A percentile compares a stretch with the other conserved stretches of the same genome.
Evolutionary conservation across 2,113 vertebrate species (phyloP).

Genomic region (Gopherus evgoodei): DNA sequence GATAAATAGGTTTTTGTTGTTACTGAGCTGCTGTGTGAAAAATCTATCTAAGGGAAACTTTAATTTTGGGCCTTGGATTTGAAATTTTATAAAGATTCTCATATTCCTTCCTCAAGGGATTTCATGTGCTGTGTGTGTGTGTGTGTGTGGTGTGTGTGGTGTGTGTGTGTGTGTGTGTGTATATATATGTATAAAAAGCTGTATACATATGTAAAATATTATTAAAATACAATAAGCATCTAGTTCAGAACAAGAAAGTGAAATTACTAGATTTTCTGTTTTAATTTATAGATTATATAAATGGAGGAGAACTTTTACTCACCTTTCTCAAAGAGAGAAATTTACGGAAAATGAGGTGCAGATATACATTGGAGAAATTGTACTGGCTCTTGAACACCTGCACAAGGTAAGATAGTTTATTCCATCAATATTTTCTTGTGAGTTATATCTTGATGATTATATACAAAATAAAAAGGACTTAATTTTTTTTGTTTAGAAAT

Average conservation of each 20-base stretch:
- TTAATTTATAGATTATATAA: conserved; percentile 93
- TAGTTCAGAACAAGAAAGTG: not conserved
- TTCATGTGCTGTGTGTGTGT: not conserved
- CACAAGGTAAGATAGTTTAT: conserved; percentile 87
- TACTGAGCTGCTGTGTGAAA: not conserved
- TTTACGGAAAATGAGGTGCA: conserved; percentile 95
- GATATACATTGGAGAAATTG: conserved; percentile 95
- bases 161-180: not conserved
- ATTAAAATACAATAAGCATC: not conserved
- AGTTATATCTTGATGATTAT: not conserved
- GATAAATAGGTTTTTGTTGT: not conserved
- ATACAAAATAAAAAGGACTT: not conserved
- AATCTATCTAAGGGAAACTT: not conserved
- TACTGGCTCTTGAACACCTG: conserved; percentile 94
- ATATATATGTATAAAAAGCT: not conserved
- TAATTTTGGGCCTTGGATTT: not conserved
- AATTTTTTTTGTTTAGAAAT: not conserved
- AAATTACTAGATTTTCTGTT: conserved; percentile 39
- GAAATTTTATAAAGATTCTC: not conserved
- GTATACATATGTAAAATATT: not conserved
- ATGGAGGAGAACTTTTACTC: conserved; percentile 97
- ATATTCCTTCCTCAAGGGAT: not conserved
- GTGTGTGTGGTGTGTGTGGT: too few species aligned
- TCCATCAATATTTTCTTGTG: not conserved
- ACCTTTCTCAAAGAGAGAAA: conserved; percentile 96